Evolutionary conservation across 2,888 invertebrate genomes (phyloP), one percentile per base, ranked within the genome.

Genomic region (Enchytraeus crypticus): DNA sequence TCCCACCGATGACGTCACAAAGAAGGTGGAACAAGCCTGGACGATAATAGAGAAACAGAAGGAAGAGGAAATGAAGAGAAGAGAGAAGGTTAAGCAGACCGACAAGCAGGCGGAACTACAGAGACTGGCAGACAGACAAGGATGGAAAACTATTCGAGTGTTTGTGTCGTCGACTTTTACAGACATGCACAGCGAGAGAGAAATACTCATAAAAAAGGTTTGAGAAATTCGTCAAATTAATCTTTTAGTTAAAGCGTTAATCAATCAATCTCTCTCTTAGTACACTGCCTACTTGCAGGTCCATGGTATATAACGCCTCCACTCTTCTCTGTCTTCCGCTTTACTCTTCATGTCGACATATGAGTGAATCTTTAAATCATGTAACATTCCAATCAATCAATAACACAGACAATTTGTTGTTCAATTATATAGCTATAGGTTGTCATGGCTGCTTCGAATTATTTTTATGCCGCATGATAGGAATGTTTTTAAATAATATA

Each of bases 151-250:
- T 58, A 70, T 77, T 4, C 66, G 75, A 30, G 67, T 78, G 18
- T 78, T 78, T 71, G 76, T 78, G 2, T 78, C 77, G 2, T 76
- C 76, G 59, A 78, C 78, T 30, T 78, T 78, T 66, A 74, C 72
- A 51, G 78, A 78, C 65, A 77, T 78, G 63, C 74, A 73, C 66
- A 71, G 68, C 59, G 78, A 78, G 61, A 70, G 78, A 59, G 77
- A 78, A 65, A 67, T 73, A 33, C 70, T 78, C 4, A 75, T 77
- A 5, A 77, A 76, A 70, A 72, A 75, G 72, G 75, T 75, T 61
- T 34, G 30, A 27, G 5, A n/a, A 14, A 26, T 14, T 49, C 8
- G 23, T 53, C 27, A 23, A 23, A 14, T 49, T 49, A 18, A 11
- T 29, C 8, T 53, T 53, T 14, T 27, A 21, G 11, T 14, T 53